Percentiles rank a stretch among this genome's conserved stretches.
Evolutionary conservation across 2,797 vertebrate species (phyloP).

Genomic region (Anguilla megastoma): DNA sequence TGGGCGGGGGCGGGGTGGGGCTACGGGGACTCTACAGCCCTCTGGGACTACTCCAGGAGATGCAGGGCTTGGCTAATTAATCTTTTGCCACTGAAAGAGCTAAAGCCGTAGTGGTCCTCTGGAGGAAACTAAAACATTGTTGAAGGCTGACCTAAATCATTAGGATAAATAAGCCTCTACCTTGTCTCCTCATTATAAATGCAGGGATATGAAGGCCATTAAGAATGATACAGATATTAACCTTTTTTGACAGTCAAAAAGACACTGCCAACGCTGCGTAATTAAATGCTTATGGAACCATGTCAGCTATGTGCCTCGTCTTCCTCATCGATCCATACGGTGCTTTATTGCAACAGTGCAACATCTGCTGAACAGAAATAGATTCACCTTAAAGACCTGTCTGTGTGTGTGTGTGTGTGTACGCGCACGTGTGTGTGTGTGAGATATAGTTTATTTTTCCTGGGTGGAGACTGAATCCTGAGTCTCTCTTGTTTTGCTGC

Average conservation of each 20-base stretch:
- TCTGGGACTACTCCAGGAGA: neutral
- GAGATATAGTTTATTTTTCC: neutral
- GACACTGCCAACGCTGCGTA: neutral
- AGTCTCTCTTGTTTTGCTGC: neutral
- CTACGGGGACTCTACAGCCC: neutral
- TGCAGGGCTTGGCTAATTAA: slow-evolving; percentile 2
- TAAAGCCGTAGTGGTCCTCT: neutral
- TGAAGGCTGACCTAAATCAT: slow-evolving; percentile 44
- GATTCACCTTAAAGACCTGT: slow-evolving; percentile 7
- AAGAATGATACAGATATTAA: slow-evolving; percentile 18
- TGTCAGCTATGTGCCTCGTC: slow-evolving; percentile 10
- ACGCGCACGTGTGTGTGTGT: neutral
- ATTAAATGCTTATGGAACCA: neutral
- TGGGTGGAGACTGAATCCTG: neutral
- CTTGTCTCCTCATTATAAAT: slow-evolving; percentile 25
- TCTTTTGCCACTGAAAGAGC: slow-evolving; percentile 26
- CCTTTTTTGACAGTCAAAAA: neutral
- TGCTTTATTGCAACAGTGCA: neutral
- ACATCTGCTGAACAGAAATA: slow-evolving; percentile 6
- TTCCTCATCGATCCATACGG: neutral
- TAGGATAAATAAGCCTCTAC: slow-evolving; percentile 35
- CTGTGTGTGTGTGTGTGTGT: neutral
- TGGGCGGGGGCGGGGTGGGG: neutral
- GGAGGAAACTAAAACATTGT: slow-evolving; percentile 32
- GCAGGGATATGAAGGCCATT: slow-evolving; percentile 27